These are phyloP conservation scores for Arenaria interpres DNA, from an alignment of 2,113 vertebrate species.

Conservation along the genomic window DNA sequence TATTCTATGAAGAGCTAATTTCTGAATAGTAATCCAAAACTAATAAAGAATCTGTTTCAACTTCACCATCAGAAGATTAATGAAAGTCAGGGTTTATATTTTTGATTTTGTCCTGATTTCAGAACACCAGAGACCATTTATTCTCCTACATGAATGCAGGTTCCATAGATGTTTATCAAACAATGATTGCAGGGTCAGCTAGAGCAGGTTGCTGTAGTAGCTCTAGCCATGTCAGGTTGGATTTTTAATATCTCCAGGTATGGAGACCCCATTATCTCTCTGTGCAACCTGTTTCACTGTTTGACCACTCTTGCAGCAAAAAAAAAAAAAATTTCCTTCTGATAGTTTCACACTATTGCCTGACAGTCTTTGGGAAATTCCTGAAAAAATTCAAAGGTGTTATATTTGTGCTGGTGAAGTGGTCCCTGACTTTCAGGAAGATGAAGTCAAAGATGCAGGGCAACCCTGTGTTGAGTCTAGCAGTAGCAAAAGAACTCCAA, in stretches of 20 bases:
- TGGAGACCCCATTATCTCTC: not conserved
- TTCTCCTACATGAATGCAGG: not conserved
- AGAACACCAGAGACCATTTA: not conserved
- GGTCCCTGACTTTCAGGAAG: not conserved
- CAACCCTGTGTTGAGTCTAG: not conserved
- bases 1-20: not conserved
- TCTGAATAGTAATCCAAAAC: not conserved
- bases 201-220: not conserved
- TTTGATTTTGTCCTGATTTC: not conserved
- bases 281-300: not conserved
- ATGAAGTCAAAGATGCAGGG: not conserved
- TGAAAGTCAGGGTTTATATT: not conserved
- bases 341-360: not conserved
- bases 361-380: not conserved
- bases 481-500: not conserved
- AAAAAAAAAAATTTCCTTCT: not conserved
- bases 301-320: not conserved
- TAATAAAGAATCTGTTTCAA: not conserved
- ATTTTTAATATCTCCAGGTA: not conserved
- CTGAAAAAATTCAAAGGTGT: not conserved
- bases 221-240: rapidly evolving
- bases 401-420: not conserved
- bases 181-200: not conserved
- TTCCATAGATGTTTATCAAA: no score
- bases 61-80: not conserved